Evolutionary conservation across 2,888 invertebrate species (phyloP), one percentile per base, ranked within the genome.

Genomic region (Meiosimyza decipiens): DNA sequence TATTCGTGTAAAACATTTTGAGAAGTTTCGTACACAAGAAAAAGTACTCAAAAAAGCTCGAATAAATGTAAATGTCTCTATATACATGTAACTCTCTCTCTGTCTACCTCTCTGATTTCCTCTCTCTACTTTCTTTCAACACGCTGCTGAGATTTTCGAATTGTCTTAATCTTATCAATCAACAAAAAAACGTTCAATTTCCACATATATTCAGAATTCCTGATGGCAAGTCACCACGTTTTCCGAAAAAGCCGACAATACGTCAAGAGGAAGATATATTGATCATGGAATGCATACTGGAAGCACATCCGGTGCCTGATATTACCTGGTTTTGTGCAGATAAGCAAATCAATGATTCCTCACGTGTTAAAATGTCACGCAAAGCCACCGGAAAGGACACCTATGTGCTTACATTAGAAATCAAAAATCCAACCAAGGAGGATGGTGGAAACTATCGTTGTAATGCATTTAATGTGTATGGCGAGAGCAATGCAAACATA

Each of bases 401-500:
- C 78, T 98, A 95, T 88, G 91, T 95, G 83, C 92, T 98, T 80
- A 95, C 95, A 77, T 91, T 98, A 88, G 96, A 97, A 90, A 97
- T 98, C 85, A 92, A 93, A 88, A 96, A 97, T 89, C 99, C 99
- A 71, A 95, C 95, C 78, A 94, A 94, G 85, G 94, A 95, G 85
- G 99, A 99, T 88, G 99, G 98, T 84, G 99, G 99, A 82, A 96
- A 96, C 89, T 99, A 99, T 91, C 93, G 98, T 86, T 99, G 99
- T 91, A 98, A 98, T 89, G 99, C 99, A 83, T 95, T 97, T 90
- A 99, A 99, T 91, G 92, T 94, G 88, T 94, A 93, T 89, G 99
- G 99, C 88, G 99, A 99, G 91, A 98, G 98, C 90, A 99, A 99
- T 91, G 99, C 99, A 83, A 99, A 99, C 89, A 99, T 99, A 90